Conservation (phyloP, 2,888 invertebrate species). For the Conistra vaccinii region DNA sequence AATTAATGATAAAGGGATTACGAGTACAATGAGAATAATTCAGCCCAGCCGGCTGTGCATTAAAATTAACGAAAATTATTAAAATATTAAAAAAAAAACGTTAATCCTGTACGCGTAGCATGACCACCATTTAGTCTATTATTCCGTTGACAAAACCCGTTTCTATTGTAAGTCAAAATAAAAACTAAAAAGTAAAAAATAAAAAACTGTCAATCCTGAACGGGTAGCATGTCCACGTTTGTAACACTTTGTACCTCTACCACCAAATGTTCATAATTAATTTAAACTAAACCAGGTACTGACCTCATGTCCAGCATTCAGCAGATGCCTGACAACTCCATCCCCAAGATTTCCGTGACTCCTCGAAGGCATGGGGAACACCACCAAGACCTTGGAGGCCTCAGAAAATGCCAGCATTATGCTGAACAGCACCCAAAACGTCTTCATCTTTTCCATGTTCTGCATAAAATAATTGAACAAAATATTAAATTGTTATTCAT, state of each 20-base stretch:
- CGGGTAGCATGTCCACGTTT: no score
- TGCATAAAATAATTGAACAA: slow-evolving; percentile 19
- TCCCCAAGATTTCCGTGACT: slow-evolving; percentile 74
- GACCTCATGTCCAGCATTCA: slow-evolving; percentile 76
- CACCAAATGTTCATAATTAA: neutral
- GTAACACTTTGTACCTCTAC: neutral
- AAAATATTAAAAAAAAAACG: no score
- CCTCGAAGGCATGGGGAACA: slow-evolving; percentile 69
- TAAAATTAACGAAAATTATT: no score
- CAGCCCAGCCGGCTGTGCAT: no score
- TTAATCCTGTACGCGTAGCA: no score
- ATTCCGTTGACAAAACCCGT: no score
- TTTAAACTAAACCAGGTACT: slow-evolving; percentile 7
- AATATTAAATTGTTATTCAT: neutral
- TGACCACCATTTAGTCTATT: no score
- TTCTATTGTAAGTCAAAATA: no score
- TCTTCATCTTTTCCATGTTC: slow-evolving; percentile 36
- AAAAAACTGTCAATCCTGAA: no score
- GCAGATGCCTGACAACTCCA: slow-evolving; percentile 69
- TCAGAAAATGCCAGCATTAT: slow-evolving; percentile 44
- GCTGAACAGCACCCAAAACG: slow-evolving; percentile 36
- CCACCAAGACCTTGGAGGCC: slow-evolving; percentile 68
- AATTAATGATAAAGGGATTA: no score
- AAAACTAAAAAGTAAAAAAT: no score
- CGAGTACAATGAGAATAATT: no score